These are phyloP conservation scores for Acrocephalus arundinaceus DNA, from an alignment of 2,113 vertebrate genomes.

Conservation along the genomic window DNA sequence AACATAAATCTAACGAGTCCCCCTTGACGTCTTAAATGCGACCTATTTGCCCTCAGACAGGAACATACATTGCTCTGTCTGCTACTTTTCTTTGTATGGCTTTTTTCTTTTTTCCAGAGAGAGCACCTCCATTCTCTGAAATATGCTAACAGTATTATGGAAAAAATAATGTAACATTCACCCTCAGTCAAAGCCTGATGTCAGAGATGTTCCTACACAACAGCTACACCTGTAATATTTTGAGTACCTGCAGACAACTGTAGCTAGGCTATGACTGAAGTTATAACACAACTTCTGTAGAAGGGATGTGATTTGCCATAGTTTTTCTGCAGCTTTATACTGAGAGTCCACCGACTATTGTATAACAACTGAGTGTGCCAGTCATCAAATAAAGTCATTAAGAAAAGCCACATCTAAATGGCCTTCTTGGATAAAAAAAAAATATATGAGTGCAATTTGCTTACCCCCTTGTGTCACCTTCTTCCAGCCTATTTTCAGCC, in stretches of 20 bases:
- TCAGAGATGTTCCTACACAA: background rate
- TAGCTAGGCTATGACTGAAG: background rate
- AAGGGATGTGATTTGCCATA: background rate
- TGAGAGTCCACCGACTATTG: background rate
- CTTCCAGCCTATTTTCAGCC: background rate
- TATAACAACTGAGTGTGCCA: background rate
- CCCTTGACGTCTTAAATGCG: background rate
- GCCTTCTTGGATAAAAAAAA: background rate
- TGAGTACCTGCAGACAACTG: background rate
- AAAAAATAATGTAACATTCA: background rate
- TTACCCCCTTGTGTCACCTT: background rate
- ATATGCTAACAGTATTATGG: background rate
- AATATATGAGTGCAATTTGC: background rate
- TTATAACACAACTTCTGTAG: background rate
- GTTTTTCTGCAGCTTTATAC: background rate
- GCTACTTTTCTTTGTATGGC: background rate
- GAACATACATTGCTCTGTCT: background rate
- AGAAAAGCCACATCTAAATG: background rate
- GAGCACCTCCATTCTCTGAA: conserved; percentile 1
- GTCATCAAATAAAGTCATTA: background rate
- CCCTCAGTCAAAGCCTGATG: background rate
- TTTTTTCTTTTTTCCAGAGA: background rate
- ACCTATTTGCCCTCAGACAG: conserved; percentile 2
- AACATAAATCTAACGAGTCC: conserved; percentile 42
- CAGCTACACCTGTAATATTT: background rate